These are phyloP conservation scores for Epinephelus cyanopodus DNA, from an alignment of 2,113 vertebrate species.

Conservation along the genomic window DNA sequence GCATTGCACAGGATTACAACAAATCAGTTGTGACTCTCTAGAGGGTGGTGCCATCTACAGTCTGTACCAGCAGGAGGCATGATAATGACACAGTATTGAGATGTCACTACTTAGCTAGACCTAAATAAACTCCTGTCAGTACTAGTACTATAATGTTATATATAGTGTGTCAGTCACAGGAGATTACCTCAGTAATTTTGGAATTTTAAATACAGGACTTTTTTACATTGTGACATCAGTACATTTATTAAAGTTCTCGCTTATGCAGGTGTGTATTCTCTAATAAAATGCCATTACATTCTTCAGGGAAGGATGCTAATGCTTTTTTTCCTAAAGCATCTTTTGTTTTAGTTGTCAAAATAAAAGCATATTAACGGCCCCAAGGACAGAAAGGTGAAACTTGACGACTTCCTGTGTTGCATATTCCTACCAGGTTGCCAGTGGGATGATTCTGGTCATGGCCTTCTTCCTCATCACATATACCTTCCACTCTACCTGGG, in stretches of 20 bases:
- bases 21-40: too few species aligned
- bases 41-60: neutral
- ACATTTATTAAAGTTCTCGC: neutral
- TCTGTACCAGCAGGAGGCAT: neutral
- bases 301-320: neutral
- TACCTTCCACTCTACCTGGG: slow-evolving; percentile 99
- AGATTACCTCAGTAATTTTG: neutral
- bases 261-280: neutral
- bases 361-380: neutral
- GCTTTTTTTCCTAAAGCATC: neutral
- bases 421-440: slow-evolving; percentile 89
- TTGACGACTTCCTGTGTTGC: neutral
- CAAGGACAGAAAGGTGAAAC: neutral
- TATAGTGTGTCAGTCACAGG: too few species aligned
- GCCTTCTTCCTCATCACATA: slow-evolving; percentile 99
- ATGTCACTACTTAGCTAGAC: neutral
- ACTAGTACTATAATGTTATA: neutral
- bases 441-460: slow-evolving; percentile 99
- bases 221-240: neutral
- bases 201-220: neutral
- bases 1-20: too few species aligned
- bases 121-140: neutral
- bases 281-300: neutral
- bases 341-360: neutral
- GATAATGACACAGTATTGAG: neutral